phyloP scores from a whole-genome alignment of 2,797 vertebrate genomes.

The Gorsachius magnificus region DNA sequence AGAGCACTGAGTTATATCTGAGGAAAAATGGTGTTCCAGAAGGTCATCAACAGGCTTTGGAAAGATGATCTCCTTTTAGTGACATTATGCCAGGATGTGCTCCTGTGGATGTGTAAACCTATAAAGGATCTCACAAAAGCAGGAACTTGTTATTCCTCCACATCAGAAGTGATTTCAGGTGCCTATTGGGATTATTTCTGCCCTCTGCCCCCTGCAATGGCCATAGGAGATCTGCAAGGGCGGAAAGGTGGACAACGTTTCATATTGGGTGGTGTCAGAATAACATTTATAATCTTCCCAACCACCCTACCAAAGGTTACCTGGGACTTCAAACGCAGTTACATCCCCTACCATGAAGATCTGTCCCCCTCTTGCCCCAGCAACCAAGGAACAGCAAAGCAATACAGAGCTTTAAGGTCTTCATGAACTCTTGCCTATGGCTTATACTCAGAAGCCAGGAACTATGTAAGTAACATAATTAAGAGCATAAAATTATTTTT shows the following conservation, averaged over 20 bases:
- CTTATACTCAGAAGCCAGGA: background rate
- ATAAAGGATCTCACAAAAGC: background rate
- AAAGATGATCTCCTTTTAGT: background rate
- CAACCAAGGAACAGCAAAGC: background rate
- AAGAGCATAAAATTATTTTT: background rate
- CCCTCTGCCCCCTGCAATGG: fast-evolving
- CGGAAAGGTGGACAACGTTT: background rate
- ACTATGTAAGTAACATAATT: background rate
- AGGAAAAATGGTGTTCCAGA: background rate
- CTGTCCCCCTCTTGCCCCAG: background rate
- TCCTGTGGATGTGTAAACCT: background rate
- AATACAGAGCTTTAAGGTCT: background rate
- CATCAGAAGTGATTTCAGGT: background rate
- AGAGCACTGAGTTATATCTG: background rate
- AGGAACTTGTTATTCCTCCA: background rate
- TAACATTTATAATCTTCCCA: background rate
- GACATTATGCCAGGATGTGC: background rate
- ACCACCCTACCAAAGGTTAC: background rate
- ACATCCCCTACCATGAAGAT: background rate
- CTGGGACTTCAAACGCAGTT: background rate
- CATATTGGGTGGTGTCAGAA: background rate
- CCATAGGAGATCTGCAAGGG: background rate
- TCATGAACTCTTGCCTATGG: background rate
- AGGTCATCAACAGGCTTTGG: background rate
- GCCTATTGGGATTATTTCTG: background rate